phyloP scores from a whole-genome alignment of 2,888 invertebrate genomes.

The Panorpa germanica region DNA sequence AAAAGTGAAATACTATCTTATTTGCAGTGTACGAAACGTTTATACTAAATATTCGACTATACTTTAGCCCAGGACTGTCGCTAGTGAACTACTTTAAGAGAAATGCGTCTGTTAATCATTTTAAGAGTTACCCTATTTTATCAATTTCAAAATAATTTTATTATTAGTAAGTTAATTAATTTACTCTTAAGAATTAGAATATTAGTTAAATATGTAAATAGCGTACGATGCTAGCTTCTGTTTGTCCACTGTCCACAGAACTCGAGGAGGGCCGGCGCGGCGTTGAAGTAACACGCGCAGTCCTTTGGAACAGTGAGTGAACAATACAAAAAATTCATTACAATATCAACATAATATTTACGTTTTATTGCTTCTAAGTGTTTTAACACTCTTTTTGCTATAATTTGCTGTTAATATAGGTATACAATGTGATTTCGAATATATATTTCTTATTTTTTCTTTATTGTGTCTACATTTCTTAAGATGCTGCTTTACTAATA shows the following conservation, averaged over 20 bases:
- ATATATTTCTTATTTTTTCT: no score
- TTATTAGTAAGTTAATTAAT: constrained; percentile 19
- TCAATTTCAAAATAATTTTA: constrained; percentile 14
- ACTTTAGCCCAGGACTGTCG: background rate
- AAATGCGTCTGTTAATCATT: constrained; percentile 1
- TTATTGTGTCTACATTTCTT: no score
- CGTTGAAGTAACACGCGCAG: constrained; percentile 59
- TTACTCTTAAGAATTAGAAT: no score
- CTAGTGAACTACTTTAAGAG: background rate
- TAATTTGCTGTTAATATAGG: no score
- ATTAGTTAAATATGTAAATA: constrained; percentile 15
- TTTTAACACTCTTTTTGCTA: no score
- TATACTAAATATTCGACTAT: constrained; percentile 9
- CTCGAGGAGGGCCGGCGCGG: constrained; percentile 65
- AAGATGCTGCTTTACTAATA: no score
- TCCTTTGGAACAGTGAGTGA: constrained; percentile 72
- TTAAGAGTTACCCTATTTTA: constrained; percentile 5
- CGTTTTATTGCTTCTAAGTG: no score
- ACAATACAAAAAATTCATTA: constrained; percentile 3
- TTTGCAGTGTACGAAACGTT: no score
- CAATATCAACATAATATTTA: background rate
- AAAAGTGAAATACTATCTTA: no score
- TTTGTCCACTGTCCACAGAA: constrained; percentile 29
- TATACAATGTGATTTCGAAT: no score
- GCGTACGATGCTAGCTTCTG: constrained; percentile 16